Conservation (phyloP, 2,113 vertebrate species). For the Chelonoidis abingdonii region DNA sequence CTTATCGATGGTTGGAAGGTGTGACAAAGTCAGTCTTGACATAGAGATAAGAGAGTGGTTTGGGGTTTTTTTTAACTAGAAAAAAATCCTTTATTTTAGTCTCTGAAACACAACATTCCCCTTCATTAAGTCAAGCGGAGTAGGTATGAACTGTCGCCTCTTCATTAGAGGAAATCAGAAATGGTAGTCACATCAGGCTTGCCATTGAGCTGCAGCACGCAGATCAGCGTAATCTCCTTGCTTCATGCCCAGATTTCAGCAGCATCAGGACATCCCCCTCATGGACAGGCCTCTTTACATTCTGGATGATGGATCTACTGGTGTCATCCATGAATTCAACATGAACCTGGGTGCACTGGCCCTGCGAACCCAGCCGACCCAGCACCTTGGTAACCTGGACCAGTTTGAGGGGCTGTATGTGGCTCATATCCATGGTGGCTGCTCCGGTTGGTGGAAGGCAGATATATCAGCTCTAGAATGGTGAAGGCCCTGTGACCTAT, state of each 20-base stretch:
- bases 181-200: rapidly evolving
- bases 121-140: rapidly evolving
- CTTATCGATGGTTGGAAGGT: neutral
- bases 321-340: constrained; percentile 99
- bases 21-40: neutral
- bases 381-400: too few species aligned
- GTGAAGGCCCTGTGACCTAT: neutral
- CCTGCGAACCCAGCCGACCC: too few species aligned
- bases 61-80: neutral
- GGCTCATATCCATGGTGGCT: too few species aligned
- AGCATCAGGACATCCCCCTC: constrained; percentile 98
- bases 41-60: neutral
- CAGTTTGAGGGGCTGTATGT: too few species aligned
- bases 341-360: constrained; percentile 82
- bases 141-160: rapidly evolving
- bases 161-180: neutral
- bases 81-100: constrained; percentile 56
- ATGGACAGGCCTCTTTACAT: constrained; percentile 96
- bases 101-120: rapidly evolving
- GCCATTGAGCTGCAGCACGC: neutral
- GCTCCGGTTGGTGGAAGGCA: neutral
- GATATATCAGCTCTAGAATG: neutral
- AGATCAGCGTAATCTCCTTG: constrained; percentile 87
- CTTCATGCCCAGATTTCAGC: constrained; percentile 95
- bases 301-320: constrained; percentile 97